These are phyloP conservation scores for Ylistrum balloti DNA, from an alignment of 1,140 invertebrate genomes.

Conservation along the genomic window DNA sequence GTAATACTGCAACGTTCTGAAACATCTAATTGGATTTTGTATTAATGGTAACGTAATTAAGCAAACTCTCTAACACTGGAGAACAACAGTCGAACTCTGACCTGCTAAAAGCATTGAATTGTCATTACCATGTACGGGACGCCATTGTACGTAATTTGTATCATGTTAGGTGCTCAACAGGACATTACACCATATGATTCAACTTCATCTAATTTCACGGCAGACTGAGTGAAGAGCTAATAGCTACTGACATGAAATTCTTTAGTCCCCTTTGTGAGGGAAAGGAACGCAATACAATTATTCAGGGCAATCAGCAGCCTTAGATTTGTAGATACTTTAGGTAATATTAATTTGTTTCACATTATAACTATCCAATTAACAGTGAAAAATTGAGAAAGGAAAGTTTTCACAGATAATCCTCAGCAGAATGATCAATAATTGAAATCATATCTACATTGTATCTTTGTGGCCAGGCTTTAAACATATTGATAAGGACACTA, in stretches of 20 bases:
- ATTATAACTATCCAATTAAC: neutral
- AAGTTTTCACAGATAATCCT: too few relatives aligned
- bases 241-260: neutral
- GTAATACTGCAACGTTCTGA: neutral
- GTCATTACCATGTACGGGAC: neutral
- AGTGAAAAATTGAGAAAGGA: neutral
- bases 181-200: neutral
- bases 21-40: neutral
- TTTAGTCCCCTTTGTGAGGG: neutral
- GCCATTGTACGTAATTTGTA: neutral
- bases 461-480: too few relatives aligned
- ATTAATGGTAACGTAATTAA: constrained; percentile 13
- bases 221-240: neutral
- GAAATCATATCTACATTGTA: too few relatives aligned
- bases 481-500: too few relatives aligned
- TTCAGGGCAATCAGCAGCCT: neutral
- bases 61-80: neutral
- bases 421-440: too few relatives aligned
- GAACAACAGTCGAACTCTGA: neutral
- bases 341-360: constrained; percentile 17
- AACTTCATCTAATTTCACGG: neutral
- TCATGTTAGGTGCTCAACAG: neutral
- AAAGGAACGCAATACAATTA: neutral
- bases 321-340: neutral
- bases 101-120: constrained; percentile 21